Base-by-base conservation (phyloP, 2,888 invertebrate species). In the Aphodius sticticus region DNA sequence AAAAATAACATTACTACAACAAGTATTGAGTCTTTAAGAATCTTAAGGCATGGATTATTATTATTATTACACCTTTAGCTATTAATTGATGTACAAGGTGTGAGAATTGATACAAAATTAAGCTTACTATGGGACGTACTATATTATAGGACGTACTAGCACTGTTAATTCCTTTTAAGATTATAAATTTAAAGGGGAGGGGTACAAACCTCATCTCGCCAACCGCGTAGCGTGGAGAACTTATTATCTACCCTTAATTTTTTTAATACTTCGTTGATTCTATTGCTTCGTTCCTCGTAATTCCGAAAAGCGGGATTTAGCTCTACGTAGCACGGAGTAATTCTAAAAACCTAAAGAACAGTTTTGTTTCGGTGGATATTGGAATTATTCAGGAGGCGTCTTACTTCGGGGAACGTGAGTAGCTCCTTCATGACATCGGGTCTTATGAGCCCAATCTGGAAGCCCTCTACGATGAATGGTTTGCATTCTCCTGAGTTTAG, bases 271-370 rank as follows among this genome's bases (percentile, higher is more conserved):
- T 93, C 92, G 83, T 96, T 96, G 75, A 98, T 92, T 86, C 93
- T 93, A 78, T 92, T 91, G 81, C 95, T 95, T 84, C 97, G 92
- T 86, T 96, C 95, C 83, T 94, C 93, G 87, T 96, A 97, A 86
- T 96, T 96, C 86, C 96, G 92, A 88, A 96, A 96, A 78, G 96
- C 95, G 84, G 96, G 96, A 90, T 96, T 96, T 83, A 97, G 90
- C 88, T 96, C 95, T 75, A 97, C 95, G 88, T 91, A 93, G 85
- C 93, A 93, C 6, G 93, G 92, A 82, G 93, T 92, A 85, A 94
- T 92, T 89, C 93, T 92, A 89, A 95, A 95, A 81, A 95, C 94
- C 94, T 94, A 85, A 84, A 84, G 74, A 74, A 74, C 36, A 37
- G n/a, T 7, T 74, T 74, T 15, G 37, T 15, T n/a, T 36, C 36